Evolutionary conservation across 2,797 vertebrate genomes (phyloP), one percentile per base, ranked within the genome.

Genomic region (Coregonus suidteri): DNA sequence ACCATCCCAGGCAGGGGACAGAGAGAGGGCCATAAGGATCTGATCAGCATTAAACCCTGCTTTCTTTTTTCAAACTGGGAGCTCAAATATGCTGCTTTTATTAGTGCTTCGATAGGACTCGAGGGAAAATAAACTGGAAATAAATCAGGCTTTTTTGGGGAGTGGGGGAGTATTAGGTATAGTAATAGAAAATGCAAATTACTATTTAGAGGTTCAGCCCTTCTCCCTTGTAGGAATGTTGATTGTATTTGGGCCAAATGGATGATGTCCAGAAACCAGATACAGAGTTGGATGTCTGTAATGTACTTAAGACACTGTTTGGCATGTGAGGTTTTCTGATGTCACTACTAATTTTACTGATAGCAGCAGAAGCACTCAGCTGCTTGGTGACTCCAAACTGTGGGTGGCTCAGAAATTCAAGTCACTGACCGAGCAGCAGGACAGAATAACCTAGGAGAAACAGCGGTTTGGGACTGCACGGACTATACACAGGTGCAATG

Each of bases 291-390:
- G 73, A 67, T 65, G 56, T 79, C 31, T 30, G 62, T 82, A 71
- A 79, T 76, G 72, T 70, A 65, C 76, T 81, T 67, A 75, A 56
- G 78, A 77, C 70, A 41, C 16, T 66, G 47, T 15, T 34, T 25
- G 16, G 5, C 82, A 84, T 84, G 85, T 83, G 83, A 79, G 73
- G 41, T 59, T 53, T 47, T 67, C 53, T 79, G 71, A 81, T 80
- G 81, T 75, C 79, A 78, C 75, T 76, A 81, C 79, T 86, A 70
- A 75, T 70, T 79, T 77, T n/a, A 70, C 67, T 74, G 85, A 82
- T 81, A 81, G 73, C 71, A 35, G 51, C 69, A 78, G 77, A 69
- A 34, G 76, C 71, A 56, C 34, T 65, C 30, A 18, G 72, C 54
- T 25, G 53, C 65, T 65, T 69, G 78, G 5, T 11, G 34, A 9